Evolutionary conservation across 2,888 invertebrate genomes (phyloP), one percentile per base, ranked within the genome.

Genomic region (Drosophila stalkeri): DNA sequence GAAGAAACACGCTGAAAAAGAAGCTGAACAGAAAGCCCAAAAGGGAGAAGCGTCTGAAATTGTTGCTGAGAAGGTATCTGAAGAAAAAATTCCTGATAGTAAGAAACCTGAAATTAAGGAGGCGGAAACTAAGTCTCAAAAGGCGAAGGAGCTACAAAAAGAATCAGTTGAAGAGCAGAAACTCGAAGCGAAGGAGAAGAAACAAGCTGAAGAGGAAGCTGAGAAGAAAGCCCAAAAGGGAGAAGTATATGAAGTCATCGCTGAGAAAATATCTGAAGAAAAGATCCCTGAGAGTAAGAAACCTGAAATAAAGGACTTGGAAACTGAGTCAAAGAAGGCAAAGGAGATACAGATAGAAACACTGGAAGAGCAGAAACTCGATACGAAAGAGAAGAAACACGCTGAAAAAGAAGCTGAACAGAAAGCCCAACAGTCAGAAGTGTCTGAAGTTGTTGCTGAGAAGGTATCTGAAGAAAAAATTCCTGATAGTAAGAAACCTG

Each of bases 401-500:
- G 9, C 47, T 20, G 14, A 47, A 8, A 23, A 47, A 2, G 35
- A 35, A 11, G 35, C 35, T 35, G 35, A 35, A 35, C 3, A 35
- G 27, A 20, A 12, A 47, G 16, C 37, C 18, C 51, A 51, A 14
- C 12, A 52, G 16, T 31, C 9, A n/a, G 23, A 49, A 49, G 23
- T 39, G 11, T 27, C 51, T 18, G 55, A 66, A 35, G 12, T 11
- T 3, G 12, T 35, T 0, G 12, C 35, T 35, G 35, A 35, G 3
- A 12, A 35, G 3, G 12, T 35, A 35, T 12, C 12, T 35, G 35
- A 12, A 44, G 64, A 57, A 11, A 57, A 59, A 14, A 11, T 44
- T 0, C 44, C 33, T 56, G 71, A 74, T 81, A 75, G 70, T 35
- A 37, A 60, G 27, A 54, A 68, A 2, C 27, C 27, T 8, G 41